Conservation (phyloP, 2,797 vertebrate species). For the Melopsittacus undulatus region DNA sequence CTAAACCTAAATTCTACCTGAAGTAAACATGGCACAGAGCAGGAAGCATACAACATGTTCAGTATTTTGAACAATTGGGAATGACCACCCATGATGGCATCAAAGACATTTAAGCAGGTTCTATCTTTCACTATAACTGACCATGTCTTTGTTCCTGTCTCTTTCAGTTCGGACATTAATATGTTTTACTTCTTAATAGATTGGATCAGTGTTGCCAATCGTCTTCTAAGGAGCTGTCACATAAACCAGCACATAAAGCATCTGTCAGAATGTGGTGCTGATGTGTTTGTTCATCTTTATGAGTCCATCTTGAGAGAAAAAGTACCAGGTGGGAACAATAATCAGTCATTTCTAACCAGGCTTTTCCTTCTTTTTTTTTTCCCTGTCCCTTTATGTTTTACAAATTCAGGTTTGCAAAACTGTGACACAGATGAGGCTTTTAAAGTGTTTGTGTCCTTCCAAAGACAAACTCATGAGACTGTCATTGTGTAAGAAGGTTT, state of each 20-base stretch:
- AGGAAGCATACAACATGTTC: not conserved
- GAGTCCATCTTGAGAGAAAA: slow-evolving; percentile 90
- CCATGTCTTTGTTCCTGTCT: not conserved
- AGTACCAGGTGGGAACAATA: slow-evolving; percentile 86
- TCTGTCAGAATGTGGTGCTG: slow-evolving; percentile 87
- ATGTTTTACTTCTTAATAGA: slow-evolving; percentile 75
- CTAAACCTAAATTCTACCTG: not conserved
- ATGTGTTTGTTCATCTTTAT: slow-evolving; percentile 88
- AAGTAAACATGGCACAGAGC: not conserved
- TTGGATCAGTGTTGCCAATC: slow-evolving; percentile 89
- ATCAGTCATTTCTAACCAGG: not conserved
- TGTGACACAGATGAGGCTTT: not conserved
- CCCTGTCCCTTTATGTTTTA: not conserved
- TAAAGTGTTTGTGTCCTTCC: not conserved
- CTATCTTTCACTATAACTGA: not conserved
- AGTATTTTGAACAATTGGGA: not conserved
- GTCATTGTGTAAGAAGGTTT: not conserved
- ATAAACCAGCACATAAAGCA: slow-evolving; percentile 80
- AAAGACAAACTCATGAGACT: not conserved
- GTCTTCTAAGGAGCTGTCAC: slow-evolving; percentile 87
- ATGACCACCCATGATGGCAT: not conserved
- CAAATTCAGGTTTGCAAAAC: not conserved
- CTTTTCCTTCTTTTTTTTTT: not conserved
- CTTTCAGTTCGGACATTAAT: not conserved
- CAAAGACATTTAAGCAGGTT: not conserved